Evolutionary conservation across 1,140 invertebrate species (phyloP), one percentile per base, ranked within the genome.

Genomic region (Euura saliciscinereae): DNA sequence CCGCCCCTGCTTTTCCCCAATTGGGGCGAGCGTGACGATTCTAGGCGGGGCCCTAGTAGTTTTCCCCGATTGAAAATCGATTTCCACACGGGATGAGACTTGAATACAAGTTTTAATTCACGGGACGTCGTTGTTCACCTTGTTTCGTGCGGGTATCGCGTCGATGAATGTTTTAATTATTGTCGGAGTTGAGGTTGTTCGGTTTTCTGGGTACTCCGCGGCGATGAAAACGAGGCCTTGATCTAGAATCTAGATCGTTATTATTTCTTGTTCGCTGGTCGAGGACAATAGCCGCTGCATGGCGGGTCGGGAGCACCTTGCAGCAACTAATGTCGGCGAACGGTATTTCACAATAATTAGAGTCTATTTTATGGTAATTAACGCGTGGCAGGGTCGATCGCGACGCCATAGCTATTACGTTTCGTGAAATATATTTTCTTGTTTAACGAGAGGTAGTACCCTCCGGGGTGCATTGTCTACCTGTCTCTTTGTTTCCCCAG

Each of bases 301-400:
- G 6, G 3, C 51, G 13, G 51, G 8, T 59, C 13, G 3, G 51
- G 1, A 4, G 43, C 66, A 67, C 66, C 66, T 67, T 67, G 66
- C 28, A 67, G 51, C 51, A 59, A 59, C 51, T 59, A 5, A 67
- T 67, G 66, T 28, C 66, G 4, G 66, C 66, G 3, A 28, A 42
- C 43, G 66, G 66, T 44, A 67, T 67, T 67, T 67, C 42, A 67
- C 28, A 67, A 67, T 67, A 67, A 67, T 67, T 67, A 67, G 8
- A 67, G 66, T 8, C 66, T 67, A 67, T 67, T 67, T 67, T 67
- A 67, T 67, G 66, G 0, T 67, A 67, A 67, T 67, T 67, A 67
- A 67, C 66, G 66, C 66, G 10, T 67, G 66, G 66, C 66, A 67
- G 8, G 66, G 66, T 67, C 43, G 3, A 67, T 67, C 8, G 43